A percentile compares a stretch with the other conserved stretches of the same genome.
Evolutionary conservation across 1,140 invertebrate species (phyloP).

Genomic region (Penaeus japonicus): DNA sequence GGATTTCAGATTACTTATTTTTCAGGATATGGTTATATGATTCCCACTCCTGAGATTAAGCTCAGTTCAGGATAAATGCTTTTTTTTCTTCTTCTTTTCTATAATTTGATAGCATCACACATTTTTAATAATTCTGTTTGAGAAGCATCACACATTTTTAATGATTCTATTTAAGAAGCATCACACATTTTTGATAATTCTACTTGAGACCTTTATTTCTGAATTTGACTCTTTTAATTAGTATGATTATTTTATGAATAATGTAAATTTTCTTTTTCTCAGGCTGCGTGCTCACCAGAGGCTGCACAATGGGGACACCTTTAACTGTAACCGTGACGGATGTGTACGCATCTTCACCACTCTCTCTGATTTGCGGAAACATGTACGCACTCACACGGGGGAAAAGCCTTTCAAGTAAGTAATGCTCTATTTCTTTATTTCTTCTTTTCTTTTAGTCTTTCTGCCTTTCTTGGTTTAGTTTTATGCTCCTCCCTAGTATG

Average conservation of each 20-base stretch:
- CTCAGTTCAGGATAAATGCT: too few relatives aligned
- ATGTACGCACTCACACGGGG: slow-evolving; percentile 55
- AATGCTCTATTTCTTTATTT: not conserved
- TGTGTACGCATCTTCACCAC: slow-evolving; percentile 95
- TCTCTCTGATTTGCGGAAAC: slow-evolving; percentile 67
- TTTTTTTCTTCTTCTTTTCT: too few relatives aligned
- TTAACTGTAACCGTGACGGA: slow-evolving; percentile 84
- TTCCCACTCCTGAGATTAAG: too few relatives aligned
- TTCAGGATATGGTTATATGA: not conserved
- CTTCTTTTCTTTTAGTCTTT: too few relatives aligned
- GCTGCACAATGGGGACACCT: slow-evolving; percentile 86
- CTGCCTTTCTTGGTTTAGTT: too few relatives aligned
- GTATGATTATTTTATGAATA: not conserved
- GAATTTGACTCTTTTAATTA: too few relatives aligned
- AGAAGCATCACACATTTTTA: not conserved
- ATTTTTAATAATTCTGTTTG: not conserved
- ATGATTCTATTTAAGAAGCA: not conserved
- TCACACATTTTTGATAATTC: too few relatives aligned
- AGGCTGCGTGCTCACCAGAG: slow-evolving; percentile 90
- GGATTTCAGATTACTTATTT: not conserved
- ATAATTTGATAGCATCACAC: not conserved
- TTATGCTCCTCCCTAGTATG: too few relatives aligned
- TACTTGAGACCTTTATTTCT: too few relatives aligned
- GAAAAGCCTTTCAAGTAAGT: slow-evolving; percentile 58
- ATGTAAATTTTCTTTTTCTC: not conserved